A percentile compares a stretch with the other conserved stretches of the same genome.
Conservation (phyloP, 53 echinoderm and acorn worm species). For the Temnopleurus reevesii region DNA sequence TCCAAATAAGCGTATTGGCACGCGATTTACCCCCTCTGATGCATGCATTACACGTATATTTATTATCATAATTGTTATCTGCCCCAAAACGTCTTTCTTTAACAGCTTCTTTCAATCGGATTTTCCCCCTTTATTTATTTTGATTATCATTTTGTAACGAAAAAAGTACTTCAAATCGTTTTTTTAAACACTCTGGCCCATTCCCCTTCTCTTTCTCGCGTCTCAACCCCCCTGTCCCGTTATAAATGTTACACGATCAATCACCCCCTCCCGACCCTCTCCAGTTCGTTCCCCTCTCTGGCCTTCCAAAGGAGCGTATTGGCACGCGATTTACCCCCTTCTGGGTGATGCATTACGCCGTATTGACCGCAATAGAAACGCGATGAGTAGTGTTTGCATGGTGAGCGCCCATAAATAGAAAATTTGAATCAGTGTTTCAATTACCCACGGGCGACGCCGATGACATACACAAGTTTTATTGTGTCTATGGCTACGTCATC, state of each 20-base stretch:
- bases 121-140: no score
- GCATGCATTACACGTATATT: not conserved
- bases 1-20: not conserved
- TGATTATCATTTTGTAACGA: no score
- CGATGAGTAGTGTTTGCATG: not conserved
- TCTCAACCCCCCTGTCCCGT: not conserved
- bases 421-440: conserved; percentile 27
- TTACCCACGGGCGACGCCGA: not conserved
- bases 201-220: not conserved
- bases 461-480: not conserved
- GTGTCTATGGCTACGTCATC: conserved; percentile 38
- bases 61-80: no score
- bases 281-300: not conserved
- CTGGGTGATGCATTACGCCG: not conserved
- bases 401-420: not conserved
- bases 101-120: no score
- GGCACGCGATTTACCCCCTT: not conserved
- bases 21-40: not conserved
- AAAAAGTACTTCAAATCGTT: no score
- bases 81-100: no score
- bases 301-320: no score
- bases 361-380: not conserved
- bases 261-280: not conserved
- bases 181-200: not conserved
- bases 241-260: not conserved